Base-by-base conservation (phyloP, 2,888 invertebrate species). In the Ormyrus thymus region DNA sequence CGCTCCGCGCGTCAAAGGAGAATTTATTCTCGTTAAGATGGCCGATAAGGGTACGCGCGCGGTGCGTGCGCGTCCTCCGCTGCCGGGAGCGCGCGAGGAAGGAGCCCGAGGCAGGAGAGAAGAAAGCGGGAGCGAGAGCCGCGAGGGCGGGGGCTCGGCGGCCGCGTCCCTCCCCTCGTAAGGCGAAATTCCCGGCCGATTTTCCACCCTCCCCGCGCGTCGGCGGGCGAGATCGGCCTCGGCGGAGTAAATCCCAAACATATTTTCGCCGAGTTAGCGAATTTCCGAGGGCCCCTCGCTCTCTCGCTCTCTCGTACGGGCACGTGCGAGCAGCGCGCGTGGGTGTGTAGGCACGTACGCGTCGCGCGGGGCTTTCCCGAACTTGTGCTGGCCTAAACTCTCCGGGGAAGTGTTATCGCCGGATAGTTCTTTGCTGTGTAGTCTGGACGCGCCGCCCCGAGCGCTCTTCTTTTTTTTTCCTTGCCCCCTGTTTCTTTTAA, bases 201-300 rank as follows among this genome's bases (percentile, higher is more conserved):
- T 84, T 84, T 83, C 80, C 76, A 78, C 81, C 82, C 82, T 80
- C 80, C 9, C 29, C 29, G 29, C 29, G 29, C 9, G 6, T n/a
- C n/a, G n/a, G n/a, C n/a, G n/a, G n/a, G n/a, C 55, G 7, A 51
- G 70, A 71, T 71, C 70, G 51, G 48, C 51, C 58, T 5, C 81
- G 79, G 62, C 76, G 79, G 78, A 82, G 83, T 85, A 84, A 86
- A 87, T 87, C 87, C 87, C 86, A 84, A 88, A 86, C 87, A 89
- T 88, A 89, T 89, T 89, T 88, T 87, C 85, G 86, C 88, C 83
- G 86, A 86, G 86, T 89, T 89, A 86, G 88, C 88, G 85, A 87
- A 87, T 89, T 87, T 85, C 82, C 56, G 64, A 45, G 10, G 46
- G 46, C 4, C 55, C 46, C 62, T 29, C 29, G 0, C 29, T 29